Evolutionary conservation across 2,888 invertebrate genomes (phyloP).

Genomic region (Caenorhabditis plicata): DNA sequence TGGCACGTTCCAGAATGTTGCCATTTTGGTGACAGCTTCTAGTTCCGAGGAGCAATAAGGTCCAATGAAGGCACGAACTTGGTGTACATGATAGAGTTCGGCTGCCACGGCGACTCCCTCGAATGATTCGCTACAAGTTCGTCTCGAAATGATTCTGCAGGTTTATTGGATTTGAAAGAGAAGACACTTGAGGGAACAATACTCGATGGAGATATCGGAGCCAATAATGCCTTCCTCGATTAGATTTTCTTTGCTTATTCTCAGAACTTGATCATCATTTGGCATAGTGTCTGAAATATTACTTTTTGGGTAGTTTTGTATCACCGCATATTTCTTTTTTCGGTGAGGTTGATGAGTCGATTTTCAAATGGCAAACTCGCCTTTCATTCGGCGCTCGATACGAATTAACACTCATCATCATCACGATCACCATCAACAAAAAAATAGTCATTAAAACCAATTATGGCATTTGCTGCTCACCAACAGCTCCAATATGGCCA

Average conservation of each 20-base stretch:
- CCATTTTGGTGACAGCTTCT: conserved; percentile 64
- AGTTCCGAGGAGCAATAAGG: conserved; percentile 63
- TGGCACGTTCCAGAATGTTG: conserved; percentile 64
- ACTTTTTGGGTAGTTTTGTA: conserved; percentile 1
- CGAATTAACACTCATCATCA: too few species aligned
- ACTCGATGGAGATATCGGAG: conserved; percentile 60
- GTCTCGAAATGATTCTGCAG: conserved; percentile 54
- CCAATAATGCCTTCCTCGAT: conserved; percentile 55
- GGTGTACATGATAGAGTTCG: conserved; percentile 62
- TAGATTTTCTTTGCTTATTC: conserved; percentile 52
- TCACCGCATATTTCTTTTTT: background rate
- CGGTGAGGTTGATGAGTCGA: too few species aligned
- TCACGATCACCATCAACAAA: background rate
- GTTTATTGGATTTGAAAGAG: background rate
- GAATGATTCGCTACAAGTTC: conserved; percentile 56
- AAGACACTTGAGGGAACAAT: conserved; percentile 9
- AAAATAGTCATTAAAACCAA: background rate
- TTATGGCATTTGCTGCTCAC: too few species aligned
- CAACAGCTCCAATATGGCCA: conserved; percentile 44
- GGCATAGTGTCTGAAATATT: too few species aligned
- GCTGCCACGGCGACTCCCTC: conserved; percentile 65
- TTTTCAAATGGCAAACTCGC: too few species aligned
- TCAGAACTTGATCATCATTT: conserved; percentile 56
- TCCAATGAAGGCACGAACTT: conserved; percentile 63
- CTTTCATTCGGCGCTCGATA: too few species aligned